These are phyloP conservation scores for Drosophila bipectinata DNA, from an alignment of 1,140 invertebrate species.

Conservation along the genomic window DNA sequence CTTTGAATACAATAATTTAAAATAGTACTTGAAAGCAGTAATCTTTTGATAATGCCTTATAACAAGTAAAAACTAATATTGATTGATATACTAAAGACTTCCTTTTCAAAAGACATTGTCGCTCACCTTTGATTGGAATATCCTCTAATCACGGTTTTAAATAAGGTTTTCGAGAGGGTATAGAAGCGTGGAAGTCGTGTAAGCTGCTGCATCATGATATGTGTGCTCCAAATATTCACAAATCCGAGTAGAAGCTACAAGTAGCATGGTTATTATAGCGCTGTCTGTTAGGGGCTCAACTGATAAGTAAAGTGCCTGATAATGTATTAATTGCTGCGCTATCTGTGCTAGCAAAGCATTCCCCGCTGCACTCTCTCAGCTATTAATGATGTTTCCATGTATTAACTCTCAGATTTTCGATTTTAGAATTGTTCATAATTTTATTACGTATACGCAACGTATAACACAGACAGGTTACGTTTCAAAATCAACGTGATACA, in stretches of 20 bases:
- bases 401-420: neutral
- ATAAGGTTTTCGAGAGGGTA: neutral
- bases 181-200: neutral
- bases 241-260: slow-evolving; percentile 2
- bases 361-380: neutral
- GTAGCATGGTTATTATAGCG: slow-evolving; percentile 12
- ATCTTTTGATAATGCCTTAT: neutral
- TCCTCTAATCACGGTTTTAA: neutral
- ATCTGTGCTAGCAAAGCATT: neutral
- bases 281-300: slow-evolving; percentile 13
- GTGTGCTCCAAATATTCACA: slow-evolving; percentile 17
- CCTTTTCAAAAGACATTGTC: neutral
- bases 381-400: neutral
- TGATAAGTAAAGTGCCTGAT: slow-evolving; percentile 32
- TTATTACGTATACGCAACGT: slow-evolving; percentile 46
- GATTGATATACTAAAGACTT: neutral
- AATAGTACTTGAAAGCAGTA: neutral
- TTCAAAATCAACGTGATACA: neutral
- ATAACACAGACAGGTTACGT: neutral
- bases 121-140: slow-evolving; percentile 18
- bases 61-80: neutral
- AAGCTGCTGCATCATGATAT: slow-evolving; percentile 11
- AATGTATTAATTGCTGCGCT: neutral
- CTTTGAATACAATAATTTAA: neutral
- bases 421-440: neutral